Evolutionary conservation across 2,888 invertebrate species (phyloP), one percentile per base, ranked within the genome.

Genomic region (Sinohyriopsis cumingii): DNA sequence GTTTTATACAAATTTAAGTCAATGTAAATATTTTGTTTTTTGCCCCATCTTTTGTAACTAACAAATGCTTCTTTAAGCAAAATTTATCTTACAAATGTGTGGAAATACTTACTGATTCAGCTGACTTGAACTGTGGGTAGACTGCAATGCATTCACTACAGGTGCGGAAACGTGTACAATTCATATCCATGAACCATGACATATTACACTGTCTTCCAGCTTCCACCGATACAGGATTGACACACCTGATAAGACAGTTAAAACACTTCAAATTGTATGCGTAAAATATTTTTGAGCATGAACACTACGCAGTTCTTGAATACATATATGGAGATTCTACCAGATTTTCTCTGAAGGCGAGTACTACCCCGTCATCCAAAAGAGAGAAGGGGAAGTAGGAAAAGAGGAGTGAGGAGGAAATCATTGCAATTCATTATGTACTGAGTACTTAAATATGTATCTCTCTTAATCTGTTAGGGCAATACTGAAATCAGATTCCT

Each of bases 61-160:
- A 3, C 45, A 45, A 7, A 45, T 45, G 45, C 3, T 45, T 54
- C 28, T 25, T 22, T 56, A 45, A 45, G 45, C 3, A 45, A 45
- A 3, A 45, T 45, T 45, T 15, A 3, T 3, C 12, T 22, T 25
- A 62, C n/a, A 69, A 69, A 54, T 66, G 68, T 24, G 61, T 9
- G 7, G 12, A 24, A 61, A 33, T 22, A 69, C 67, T 72, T 76
- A 89, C 89, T 0, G 93, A 92, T 55, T 92, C 92, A 53, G 93
- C 92, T 73, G 93, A 93, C 4, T 92, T 92, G 79, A 94, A 94
- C 65, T 93, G 91, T 0, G 96, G 95, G 94, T 95, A 96, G 1
- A 93, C 92, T 0, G 95, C 95, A 55, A 96, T 91, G 84, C 97
- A 98, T 24, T 95, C 93, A 0, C 94, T 93, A 84, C 97, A 98